phyloP scores from a whole-genome alignment of 2,888 invertebrate species.

The Lumbricus terrestris region DNA sequence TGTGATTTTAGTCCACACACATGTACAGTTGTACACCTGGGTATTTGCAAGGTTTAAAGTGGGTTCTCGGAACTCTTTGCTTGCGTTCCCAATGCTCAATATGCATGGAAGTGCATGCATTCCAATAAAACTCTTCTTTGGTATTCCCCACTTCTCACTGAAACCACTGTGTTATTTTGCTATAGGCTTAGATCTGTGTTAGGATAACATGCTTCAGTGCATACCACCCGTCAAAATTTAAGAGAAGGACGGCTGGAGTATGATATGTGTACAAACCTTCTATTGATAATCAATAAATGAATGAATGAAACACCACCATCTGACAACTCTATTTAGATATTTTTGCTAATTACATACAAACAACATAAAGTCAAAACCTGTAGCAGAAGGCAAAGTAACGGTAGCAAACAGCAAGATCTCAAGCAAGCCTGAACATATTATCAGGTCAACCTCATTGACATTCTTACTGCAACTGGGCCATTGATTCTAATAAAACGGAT shows the following conservation, averaged over 20 bases:
- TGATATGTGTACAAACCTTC: constrained; percentile 8
- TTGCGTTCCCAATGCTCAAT: too few relatives aligned
- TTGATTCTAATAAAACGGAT: neutral
- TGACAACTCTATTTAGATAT: constrained; percentile 7
- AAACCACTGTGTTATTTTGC: too few relatives aligned
- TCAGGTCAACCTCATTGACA: neutral
- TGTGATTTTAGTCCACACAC: neutral
- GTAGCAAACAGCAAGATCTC: neutral
- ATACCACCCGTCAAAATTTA: neutral
- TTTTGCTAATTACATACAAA: neutral
- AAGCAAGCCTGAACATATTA: neutral
- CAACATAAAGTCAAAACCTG: neutral
- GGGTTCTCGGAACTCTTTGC: too few relatives aligned
- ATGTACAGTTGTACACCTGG: too few relatives aligned
- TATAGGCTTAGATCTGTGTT: too few relatives aligned
- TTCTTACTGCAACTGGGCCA: neutral
- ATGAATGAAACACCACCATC: neutral
- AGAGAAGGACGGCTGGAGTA: neutral
- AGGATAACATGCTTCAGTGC: neutral
- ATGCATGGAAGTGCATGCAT: too few relatives aligned
- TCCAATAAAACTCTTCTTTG: too few relatives aligned
- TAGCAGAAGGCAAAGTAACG: neutral
- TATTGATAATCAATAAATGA: neutral
- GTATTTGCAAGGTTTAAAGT: too few relatives aligned
- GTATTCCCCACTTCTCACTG: too few relatives aligned